Conservation (phyloP, 2,797 vertebrate genomes). For the Meda fulgida region DNA sequence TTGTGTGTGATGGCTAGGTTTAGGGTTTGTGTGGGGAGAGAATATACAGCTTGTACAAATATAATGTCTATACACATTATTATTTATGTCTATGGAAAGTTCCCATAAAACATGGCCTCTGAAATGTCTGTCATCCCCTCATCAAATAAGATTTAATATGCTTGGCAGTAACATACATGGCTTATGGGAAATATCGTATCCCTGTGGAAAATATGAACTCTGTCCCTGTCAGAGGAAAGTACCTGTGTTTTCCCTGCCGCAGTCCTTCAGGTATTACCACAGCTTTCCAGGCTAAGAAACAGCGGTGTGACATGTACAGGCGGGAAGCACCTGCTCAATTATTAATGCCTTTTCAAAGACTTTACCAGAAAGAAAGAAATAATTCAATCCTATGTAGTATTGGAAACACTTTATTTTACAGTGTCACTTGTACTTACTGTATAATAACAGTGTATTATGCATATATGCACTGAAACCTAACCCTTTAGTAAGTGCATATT, state of each 20-base stretch:
- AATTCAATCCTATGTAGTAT: too few species aligned
- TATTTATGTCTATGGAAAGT: too few species aligned
- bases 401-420: too few species aligned
- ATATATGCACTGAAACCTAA: background rate
- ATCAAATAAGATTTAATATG: slow-evolving; percentile 40
- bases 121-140: slow-evolving; percentile 44
- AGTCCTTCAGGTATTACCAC: slow-evolving; percentile 72
- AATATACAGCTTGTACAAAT: too few species aligned
- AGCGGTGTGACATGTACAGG: slow-evolving; percentile 63
- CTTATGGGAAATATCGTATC: slow-evolving; percentile 44
- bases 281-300: slow-evolving; percentile 68
- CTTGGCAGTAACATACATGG: slow-evolving; percentile 18
- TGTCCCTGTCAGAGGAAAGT: slow-evolving; percentile 71
- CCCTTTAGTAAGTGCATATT: background rate
- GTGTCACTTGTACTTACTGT: background rate
- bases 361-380: slow-evolving; percentile 1
- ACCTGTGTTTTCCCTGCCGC: slow-evolving; percentile 65
- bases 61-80: too few species aligned
- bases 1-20: too few species aligned
- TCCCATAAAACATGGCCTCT: background rate
- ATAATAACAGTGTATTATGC: background rate
- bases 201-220: slow-evolving; percentile 69
- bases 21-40: too few species aligned
- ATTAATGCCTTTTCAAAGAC: slow-evolving; percentile 56
- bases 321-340: slow-evolving; percentile 49